Percentiles rank a stretch among this genome's conserved stretches.
phyloP scores from a whole-genome alignment of 2,797 vertebrate species.

The Mus minutoides region DNA sequence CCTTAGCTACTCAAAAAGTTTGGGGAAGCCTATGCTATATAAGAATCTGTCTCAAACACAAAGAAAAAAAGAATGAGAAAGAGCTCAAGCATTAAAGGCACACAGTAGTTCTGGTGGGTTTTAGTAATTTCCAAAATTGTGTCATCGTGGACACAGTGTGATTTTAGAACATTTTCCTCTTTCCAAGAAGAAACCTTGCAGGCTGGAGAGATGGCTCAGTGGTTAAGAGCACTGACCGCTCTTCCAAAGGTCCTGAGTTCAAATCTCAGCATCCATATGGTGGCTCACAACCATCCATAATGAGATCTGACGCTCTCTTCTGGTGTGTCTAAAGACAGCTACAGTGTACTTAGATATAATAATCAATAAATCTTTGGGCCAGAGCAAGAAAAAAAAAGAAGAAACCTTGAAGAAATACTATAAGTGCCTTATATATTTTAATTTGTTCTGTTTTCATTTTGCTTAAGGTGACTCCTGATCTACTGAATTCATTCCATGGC shows the following conservation, averaged over 20 bases:
- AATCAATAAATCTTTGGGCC: no score
- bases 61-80: neutral
- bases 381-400: neutral
- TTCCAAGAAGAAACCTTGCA: neutral
- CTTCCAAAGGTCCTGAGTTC: no score
- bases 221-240: no score
- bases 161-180: neutral
- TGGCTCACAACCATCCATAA: no score
- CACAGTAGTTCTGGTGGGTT: neutral
- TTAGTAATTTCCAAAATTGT: neutral
- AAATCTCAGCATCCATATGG: no score
- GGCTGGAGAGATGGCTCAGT: no score
- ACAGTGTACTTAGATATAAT: no score
- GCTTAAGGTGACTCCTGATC: neutral
- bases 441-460: conserved; percentile 32
- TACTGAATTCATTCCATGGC: neutral
- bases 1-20: neutral
- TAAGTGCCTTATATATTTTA: neutral
- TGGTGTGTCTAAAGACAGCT: no score
- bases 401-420: neutral
- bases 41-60: neutral
- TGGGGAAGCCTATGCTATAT: neutral
- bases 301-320: no score
- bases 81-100: neutral
- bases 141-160: neutral